Evolutionary conservation across 2,113 vertebrate species (phyloP).

Genomic region (Tragelaphus imberbis): DNA sequence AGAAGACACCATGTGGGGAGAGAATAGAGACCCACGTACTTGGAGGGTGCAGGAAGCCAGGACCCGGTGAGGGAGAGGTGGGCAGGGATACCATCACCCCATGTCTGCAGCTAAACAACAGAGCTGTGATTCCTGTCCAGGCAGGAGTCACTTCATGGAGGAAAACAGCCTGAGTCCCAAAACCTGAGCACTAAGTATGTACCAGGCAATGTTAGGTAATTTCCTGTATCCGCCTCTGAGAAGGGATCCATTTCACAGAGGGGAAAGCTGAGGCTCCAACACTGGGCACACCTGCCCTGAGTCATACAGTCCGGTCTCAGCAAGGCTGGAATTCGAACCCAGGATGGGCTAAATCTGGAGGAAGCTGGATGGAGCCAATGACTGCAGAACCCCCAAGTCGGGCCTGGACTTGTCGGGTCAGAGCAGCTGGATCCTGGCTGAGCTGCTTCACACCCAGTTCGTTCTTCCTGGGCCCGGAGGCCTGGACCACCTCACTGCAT

Average conservation of each 20-base stretch:
- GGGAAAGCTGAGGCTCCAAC: not conserved
- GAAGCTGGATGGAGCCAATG: not conserved
- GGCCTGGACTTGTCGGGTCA: rapidly evolving
- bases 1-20: not conserved
- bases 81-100: rapidly evolving
- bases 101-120: rapidly evolving
- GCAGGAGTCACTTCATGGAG: not conserved
- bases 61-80: rapidly evolving
- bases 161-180: not conserved
- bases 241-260: not conserved
- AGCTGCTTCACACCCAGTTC: not conserved
- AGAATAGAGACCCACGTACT: rapidly evolving
- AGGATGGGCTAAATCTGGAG: not conserved
- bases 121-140: rapidly evolving
- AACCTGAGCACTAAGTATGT: not conserved
- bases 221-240: not conserved
- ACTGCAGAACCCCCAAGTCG: rapidly evolving
- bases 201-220: too few species aligned
- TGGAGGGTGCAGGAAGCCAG: not conserved
- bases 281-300: not conserved
- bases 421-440: too few species aligned
- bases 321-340: not conserved
- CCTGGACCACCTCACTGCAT: not conserved
- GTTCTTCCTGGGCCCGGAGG: not conserved
- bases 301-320: not conserved